Base-by-base conservation (phyloP, 2,113 vertebrate genomes). In the Enhydra lutris region DNA sequence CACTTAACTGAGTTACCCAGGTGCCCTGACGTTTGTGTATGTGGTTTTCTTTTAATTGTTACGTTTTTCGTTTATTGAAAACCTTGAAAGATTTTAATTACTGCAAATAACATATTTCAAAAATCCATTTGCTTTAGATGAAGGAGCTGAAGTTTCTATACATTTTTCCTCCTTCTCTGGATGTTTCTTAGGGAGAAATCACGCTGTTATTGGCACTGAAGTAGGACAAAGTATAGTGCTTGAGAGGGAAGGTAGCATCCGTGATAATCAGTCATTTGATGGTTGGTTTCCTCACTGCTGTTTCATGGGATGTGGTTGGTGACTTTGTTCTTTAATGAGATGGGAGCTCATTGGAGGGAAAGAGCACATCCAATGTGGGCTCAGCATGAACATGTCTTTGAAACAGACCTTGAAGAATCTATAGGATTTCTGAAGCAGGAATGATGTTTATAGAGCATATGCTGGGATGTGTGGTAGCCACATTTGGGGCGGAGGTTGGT, bases 401-500 rank as follows among this genome's bases (percentile, higher is more conserved):
- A 74, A 89, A 59, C 31, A n/a, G 55, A 81, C 21, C 17, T 57
- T 61, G 39, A 42, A 34, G 8, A 20, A 50, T 17, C 8, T 26
- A 8, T 6, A 23, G 79, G 39, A 7, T 81, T 80, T 89, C 17
- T 52, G 57, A 52, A 76, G 21, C 87, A 83, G 67, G 82, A 57
- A 52, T 81, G 14, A 50, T 17, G 3, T 57, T 63, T 57, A 8
- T 4, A 31, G 31, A 47, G 57, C 4, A 4, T 5, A 3, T 18
- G 50, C 17, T 17, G 34, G 57, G 21, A 11, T 3, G n/a, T 20
- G 17, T 21, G 21, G 11, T 34, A 57, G 39, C 34, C 39, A 4
- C 10, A 15, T 55, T 89, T 15, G 11, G 50, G 36, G 47, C 0
- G 0, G 29, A 2, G 7, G 13, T 7, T 36, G 50, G 20, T 23